Percentiles rank a stretch among this genome's conserved stretches.
These are phyloP conservation scores for Vanessa tameamea DNA, from an alignment of 1,140 invertebrate genomes.

Conservation along the genomic window DNA sequence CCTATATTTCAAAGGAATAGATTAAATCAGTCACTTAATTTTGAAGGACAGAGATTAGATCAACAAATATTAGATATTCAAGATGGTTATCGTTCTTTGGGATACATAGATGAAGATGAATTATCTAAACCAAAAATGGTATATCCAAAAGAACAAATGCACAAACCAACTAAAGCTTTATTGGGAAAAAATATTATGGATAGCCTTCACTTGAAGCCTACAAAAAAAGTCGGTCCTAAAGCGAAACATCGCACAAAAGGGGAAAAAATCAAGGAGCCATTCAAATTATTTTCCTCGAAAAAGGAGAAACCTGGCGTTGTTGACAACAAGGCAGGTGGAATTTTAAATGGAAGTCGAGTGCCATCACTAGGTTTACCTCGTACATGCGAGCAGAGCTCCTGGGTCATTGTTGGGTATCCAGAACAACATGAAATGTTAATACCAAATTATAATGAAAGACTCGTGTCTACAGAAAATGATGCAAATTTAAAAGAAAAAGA, in stretches of 20 bases:
- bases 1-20: conserved; percentile 78
- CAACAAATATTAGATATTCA: conserved; percentile 78
- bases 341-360: conserved; percentile 69
- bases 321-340: conserved; percentile 62
- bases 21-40: conserved; percentile 77
- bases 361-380: conserved; percentile 73
- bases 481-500: conserved; percentile 57
- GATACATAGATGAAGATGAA: conserved; percentile 74
- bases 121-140: conserved; percentile 45
- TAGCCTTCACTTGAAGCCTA: conserved; percentile 76
- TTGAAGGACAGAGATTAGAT: conserved; percentile 72
- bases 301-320: conserved; percentile 66
- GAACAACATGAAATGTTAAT: conserved; percentile 68
- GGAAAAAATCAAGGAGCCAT: conserved; percentile 65
- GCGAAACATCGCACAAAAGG: conserved; percentile 67
- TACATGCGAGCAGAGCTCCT: conserved; percentile 63
- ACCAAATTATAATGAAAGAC: conserved; percentile 70
- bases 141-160: conserved; percentile 55
- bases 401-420: conserved; percentile 73
- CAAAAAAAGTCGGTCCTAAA: conserved; percentile 73
- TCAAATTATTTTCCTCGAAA: conserved; percentile 69
- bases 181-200: conserved; percentile 77
- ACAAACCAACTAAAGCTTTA: conserved; percentile 71
- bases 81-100: conserved; percentile 74
- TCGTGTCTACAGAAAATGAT: conserved; percentile 56